phyloP scores from a whole-genome alignment of 2,113 vertebrate species.

The Nymphicus hollandicus region DNA sequence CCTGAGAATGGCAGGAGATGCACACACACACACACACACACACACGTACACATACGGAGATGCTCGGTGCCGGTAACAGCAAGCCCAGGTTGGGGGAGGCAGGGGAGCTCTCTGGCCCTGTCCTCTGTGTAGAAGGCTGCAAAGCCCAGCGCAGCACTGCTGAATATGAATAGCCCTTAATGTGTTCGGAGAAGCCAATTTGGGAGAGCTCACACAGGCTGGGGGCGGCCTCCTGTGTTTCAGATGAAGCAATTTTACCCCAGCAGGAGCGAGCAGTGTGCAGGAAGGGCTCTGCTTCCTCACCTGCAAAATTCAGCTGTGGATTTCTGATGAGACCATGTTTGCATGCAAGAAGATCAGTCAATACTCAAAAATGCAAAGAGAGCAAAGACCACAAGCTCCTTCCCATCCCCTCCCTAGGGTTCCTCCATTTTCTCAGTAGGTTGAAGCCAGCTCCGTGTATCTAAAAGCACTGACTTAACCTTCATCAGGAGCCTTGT shows the following conservation, averaged over 20 bases:
- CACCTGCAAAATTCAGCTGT: neutral
- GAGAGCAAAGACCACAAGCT: neutral
- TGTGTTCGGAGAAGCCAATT: neutral
- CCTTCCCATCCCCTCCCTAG: neutral
- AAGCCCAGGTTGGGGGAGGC: neutral
- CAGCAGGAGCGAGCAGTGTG: neutral
- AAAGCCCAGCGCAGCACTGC: neutral
- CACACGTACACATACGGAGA: fast-evolving
- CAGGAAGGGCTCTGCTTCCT: neutral
- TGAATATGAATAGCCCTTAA: neutral
- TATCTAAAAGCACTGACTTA: neutral
- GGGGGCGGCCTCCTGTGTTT: neutral
- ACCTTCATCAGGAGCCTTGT: neutral
- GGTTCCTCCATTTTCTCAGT: neutral
- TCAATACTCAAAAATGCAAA: neutral
- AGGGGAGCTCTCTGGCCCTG: neutral
- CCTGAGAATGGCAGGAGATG: neutral
- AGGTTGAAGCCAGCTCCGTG: neutral
- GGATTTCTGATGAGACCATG: neutral
- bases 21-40: fast-evolving
- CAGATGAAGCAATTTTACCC: neutral
- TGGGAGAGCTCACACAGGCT: neutral
- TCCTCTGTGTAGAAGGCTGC: neutral
- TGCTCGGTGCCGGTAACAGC: neutral
- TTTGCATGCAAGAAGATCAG: neutral